Evolutionary conservation across 2,888 invertebrate genomes (phyloP), one percentile per base, ranked within the genome.

Genomic region (Stramonita haemastoma): DNA sequence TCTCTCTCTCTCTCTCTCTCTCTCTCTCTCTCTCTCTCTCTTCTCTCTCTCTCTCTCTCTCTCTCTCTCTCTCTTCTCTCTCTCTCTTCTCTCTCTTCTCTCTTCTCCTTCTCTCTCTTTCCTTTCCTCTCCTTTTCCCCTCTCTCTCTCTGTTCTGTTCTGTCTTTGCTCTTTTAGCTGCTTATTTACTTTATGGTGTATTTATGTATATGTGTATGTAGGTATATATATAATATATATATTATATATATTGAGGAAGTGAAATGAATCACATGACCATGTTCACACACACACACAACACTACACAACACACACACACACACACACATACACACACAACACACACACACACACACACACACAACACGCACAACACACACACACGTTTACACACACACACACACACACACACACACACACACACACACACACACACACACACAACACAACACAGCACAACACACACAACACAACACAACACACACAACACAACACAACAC

Each of bases 361-460:
- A n/a, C n/a, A n/a, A 26, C n/a, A n/a, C 79, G 19, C 79, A 26
- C 79, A 26, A n/a, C 15, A 6, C 26, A 79, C 79, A 79, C 83
- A 34, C 83, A 83, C 32, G 34, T 32, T 13, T 36, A 34, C 83
- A 83, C 83, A 83, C 83, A 83, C 36, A 34, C 83, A 83, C 83
- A 83, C 83, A 83, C 83, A 83, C 83, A 34, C 83, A 34, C 36
- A 46, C 83, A 83, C 83, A 83, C 83, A 83, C 73, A 73, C 73
- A 66, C 66, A 66, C 66, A 66, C 66, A 66, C 66, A 66, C 66
- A 66, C 66, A 66, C 66, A 66, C 66, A 46, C 46, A 46, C 46
- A 46, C 46, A 46, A 2, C 46, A 46, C 46, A 46, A 46, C 46
- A 46, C 46, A 46, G n/a, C 46, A 8, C 46, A 46, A 46, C 46